Conservation (phyloP, 2,113 vertebrate species). For the Xenopus laevis region DNA sequence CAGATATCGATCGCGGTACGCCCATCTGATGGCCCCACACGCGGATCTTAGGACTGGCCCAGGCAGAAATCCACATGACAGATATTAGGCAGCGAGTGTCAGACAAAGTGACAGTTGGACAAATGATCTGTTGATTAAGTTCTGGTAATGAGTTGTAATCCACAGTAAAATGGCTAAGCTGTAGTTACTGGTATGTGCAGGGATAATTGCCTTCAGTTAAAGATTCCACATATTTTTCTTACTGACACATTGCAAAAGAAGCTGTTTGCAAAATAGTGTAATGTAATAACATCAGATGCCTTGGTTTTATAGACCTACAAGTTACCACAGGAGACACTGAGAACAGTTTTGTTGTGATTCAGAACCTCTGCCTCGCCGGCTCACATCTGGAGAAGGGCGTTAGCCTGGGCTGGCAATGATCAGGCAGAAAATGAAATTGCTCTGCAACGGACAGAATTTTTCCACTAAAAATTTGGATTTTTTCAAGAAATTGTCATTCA, state of each 20-base stretch:
- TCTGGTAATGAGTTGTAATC: slow-evolving; percentile 19
- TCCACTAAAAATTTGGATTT: no score
- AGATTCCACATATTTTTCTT: neutral
- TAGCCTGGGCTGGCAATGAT: slow-evolving; percentile 16
- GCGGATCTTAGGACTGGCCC: no score
- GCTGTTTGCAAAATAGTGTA: slow-evolving; percentile 17
- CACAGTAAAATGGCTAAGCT: slow-evolving; percentile 5
- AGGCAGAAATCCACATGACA: neutral
- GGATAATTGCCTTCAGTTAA: slow-evolving; percentile 12
- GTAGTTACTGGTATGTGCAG: slow-evolving; percentile 4
- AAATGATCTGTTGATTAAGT: neutral
- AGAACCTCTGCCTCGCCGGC: neutral
- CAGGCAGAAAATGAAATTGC: no score
- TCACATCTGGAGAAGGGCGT: slow-evolving; percentile 43
- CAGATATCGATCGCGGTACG: no score
- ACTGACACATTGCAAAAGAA: slow-evolving; percentile 3
- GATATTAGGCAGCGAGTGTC: neutral
- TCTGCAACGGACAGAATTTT: no score
- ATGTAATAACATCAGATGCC: slow-evolving; percentile 9
- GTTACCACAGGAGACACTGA: slow-evolving; percentile 22
- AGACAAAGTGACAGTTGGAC: neutral
- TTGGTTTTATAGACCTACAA: slow-evolving; percentile 9
- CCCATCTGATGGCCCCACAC: no score
- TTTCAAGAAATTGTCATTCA: no score
- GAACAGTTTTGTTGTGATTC: slow-evolving; percentile 8